Base-by-base conservation (phyloP, 1,140 invertebrate genomes). In the Neodiprion virginianus region DNA sequence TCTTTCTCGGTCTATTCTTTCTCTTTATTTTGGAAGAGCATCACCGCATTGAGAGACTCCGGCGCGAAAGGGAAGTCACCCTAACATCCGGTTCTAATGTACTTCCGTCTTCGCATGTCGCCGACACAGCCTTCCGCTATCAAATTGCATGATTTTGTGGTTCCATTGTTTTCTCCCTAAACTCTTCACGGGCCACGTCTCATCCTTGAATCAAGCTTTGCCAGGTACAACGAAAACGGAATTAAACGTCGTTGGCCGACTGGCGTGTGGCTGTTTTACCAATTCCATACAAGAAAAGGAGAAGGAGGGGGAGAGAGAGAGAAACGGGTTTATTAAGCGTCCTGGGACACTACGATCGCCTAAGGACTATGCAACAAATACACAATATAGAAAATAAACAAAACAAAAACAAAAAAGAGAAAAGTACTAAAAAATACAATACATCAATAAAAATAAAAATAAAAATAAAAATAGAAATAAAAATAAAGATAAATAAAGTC, bases 291-390 rank as follows among this genome's bases (percentile, higher is more conserved):
- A 40, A 40, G 28, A 40, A 5, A 40, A 40, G 5, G 28, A 40
- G 28, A 40, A 2, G 5, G 28, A 40, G 71, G 70, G 65, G 67
- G 71, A 67, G 61, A 23, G 70, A 48, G 71, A 69, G 75, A 66
- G 69, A 21, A 21, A 21, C 17, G 17, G 17, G 17, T 21, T 21
- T 21, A 21, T 21, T 21, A 21, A 21, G 0, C 0, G 17, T 21
- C 17, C 17, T 21, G 17, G 17, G 17, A 21, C 17, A 21, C 17
- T 21, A 21, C 17, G 17, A 21, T 21, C 17, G 0, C 17, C 17
- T 21, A 21, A 21, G 17, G 17, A 21, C 17, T 21, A 21, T 21
- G 17, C 17, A 21, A 21, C 17, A 21, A 21, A 21, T 21, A 21
- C 17, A 1, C 17, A 21, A 21, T 21, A 21, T 21, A 21, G 17